These are phyloP conservation scores for Tetragnatha versicolor DNA, from an alignment of 1,140 invertebrate genomes.

Conservation along the genomic window DNA sequence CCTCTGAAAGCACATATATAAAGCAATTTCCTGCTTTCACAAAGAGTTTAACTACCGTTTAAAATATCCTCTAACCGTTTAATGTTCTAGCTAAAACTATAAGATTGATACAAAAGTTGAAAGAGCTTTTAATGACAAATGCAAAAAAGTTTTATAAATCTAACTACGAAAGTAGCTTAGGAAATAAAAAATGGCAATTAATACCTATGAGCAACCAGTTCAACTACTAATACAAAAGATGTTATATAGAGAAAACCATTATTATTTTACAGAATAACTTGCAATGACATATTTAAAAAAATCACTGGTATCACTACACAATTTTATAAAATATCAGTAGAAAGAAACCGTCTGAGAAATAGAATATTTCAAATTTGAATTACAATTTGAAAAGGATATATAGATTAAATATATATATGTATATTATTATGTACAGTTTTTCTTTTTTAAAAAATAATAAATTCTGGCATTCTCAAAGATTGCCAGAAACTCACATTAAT, in stretches of 20 bases:
- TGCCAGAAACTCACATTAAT: constrained; percentile 28
- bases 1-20: constrained; percentile 36
- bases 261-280: constrained; percentile 16
- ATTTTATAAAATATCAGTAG: constrained; percentile 46
- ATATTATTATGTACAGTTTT: constrained; percentile 42
- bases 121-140: constrained; percentile 12
- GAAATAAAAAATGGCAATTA: constrained; percentile 17
- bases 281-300: constrained; percentile 25
- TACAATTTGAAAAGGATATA: constrained; percentile 34
- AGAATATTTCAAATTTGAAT: constrained; percentile 38
- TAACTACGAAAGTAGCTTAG: constrained; percentile 3
- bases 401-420: constrained; percentile 52
- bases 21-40: constrained; percentile 45
- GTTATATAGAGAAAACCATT: constrained; percentile 13
- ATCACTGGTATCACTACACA: constrained; percentile 3
- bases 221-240: constrained; percentile 20
- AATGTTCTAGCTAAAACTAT: constrained; percentile 36
- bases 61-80: constrained; percentile 44
- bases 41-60: constrained; percentile 36
- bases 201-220: constrained; percentile 11
- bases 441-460: constrained; percentile 54
- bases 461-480: constrained; percentile 41
- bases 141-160: neutral
- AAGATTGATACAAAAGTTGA: constrained; percentile 24
- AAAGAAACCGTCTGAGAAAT: constrained; percentile 26